Evolutionary conservation across 2,888 invertebrate species (phyloP).

Genomic region (Apeira syringaria): DNA sequence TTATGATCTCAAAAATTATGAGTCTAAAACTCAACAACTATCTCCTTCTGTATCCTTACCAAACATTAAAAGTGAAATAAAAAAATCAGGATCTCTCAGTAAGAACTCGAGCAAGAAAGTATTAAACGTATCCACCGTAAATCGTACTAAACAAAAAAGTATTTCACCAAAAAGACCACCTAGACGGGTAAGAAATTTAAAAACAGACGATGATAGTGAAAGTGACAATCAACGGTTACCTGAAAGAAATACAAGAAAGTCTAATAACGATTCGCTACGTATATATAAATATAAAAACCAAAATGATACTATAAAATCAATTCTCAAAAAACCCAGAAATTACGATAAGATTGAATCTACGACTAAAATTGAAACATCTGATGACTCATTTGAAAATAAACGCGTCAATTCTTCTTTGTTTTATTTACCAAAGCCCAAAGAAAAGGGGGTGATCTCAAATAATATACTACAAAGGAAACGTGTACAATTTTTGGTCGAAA

Average conservation of each 20-base stretch:
- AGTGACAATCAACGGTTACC: constrained; percentile 72
- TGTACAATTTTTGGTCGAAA: constrained; percentile 89
- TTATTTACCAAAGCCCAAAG: constrained; percentile 84
- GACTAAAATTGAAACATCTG: constrained; percentile 53
- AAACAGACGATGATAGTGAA: constrained; percentile 77
- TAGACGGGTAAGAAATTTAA: constrained; percentile 75
- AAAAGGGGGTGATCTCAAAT: constrained; percentile 56
- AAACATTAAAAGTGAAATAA: constrained; percentile 73
- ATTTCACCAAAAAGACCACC: constrained; percentile 86
- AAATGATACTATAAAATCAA: constrained; percentile 82
- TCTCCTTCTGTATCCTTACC: constrained; percentile 63
- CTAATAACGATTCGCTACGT: constrained; percentile 45
- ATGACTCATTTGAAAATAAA: constrained; percentile 60
- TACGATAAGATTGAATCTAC: constrained; percentile 54
- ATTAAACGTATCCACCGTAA: constrained; percentile 51
- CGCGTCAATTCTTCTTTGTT: constrained; percentile 79
- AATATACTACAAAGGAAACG: constrained; percentile 84
- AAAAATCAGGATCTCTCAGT: constrained; percentile 58
- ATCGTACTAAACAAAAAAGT: constrained; percentile 71
- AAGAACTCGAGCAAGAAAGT: constrained; percentile 66
- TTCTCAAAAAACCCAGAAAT: constrained; percentile 82
- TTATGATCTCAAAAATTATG: constrained; percentile 75
- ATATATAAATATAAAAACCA: constrained; percentile 59
- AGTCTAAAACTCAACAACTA: constrained; percentile 59
- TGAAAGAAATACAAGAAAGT: constrained; percentile 60